Evolutionary conservation across 2,113 vertebrate genomes (phyloP), one percentile per base, ranked within the genome.

Genomic region (Campylomormyrus numenius): DNA sequence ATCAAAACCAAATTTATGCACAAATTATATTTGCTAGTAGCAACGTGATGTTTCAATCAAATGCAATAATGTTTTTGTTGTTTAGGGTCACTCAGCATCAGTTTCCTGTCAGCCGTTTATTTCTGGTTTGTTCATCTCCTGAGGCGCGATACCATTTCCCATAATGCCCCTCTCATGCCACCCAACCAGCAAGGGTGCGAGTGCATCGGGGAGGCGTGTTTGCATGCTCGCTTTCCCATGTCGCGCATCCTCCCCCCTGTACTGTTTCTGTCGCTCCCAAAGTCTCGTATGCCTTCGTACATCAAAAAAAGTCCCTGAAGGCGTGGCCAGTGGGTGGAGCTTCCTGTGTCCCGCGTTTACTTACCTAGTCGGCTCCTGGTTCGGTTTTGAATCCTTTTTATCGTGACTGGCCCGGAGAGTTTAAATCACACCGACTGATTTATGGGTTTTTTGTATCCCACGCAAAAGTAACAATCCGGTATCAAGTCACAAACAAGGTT

Each of bases 21-120:
- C 88, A 92, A 92, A 83, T 53, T 85, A 89, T 91, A 91, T 94
- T 90, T 92, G 91, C 89, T 62, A 58, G 89, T 91, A 70, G 83
- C 45, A 56, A 70, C 27, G 56, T 86, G 89, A 87, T 42, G 3
- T 87, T 87, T 85, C 39, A 89, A 74, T 48, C 66, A 89, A 89
- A 91, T 83, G 80, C 90, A 91, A 91, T 89, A 89, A 91, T 89
- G 27, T 80, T 53, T 53, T 87, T 89, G 56, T 84, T 85, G 50
- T 85, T 91, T 86, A 74, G 24, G 11, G 86, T 66, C n/a, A 62
- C 85, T 88, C 80, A 89, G 89, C 85, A 89, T 91, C 89, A 77
- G 80, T 91, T 86, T 89, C 88, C 66, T 87, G 53, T 70, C 87
- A 74, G 49, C 19, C 9, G 2, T 83, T 53, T n/a, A 9, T 42